Evolutionary conservation across 2,888 invertebrate genomes (phyloP).

Genomic region (Oxyscelio sp.): DNA sequence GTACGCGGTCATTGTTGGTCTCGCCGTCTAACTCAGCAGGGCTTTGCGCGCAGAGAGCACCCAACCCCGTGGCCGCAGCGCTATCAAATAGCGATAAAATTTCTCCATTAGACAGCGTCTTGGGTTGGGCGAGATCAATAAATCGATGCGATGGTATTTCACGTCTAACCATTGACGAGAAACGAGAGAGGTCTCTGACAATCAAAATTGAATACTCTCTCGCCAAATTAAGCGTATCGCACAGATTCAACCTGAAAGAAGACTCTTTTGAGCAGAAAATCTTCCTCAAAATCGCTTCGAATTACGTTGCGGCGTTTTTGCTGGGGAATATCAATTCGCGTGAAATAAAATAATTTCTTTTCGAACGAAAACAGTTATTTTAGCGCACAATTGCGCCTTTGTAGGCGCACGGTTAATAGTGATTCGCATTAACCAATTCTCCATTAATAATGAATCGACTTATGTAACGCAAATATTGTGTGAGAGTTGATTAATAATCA

Average conservation of each 20-base stretch:
- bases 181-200: slow-evolving; percentile 30
- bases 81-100: slow-evolving; percentile 61
- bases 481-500: slow-evolving; percentile 34
- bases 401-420: slow-evolving; percentile 6
- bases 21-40: slow-evolving; percentile 10
- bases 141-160: slow-evolving; percentile 48
- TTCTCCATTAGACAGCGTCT: slow-evolving; percentile 48
- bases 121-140: slow-evolving; percentile 41
- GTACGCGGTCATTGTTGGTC: slow-evolving; percentile 35
- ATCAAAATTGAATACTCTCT: slow-evolving; percentile 50
- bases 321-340: not conserved
- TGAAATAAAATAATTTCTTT: too few species aligned
- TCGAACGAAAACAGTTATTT: slow-evolving; percentile 13
- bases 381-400: not conserved
- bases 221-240: slow-evolving; percentile 51
- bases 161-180: slow-evolving; percentile 31
- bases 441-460: slow-evolving; percentile 45
- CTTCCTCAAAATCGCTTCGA: too few species aligned
- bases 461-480: slow-evolving; percentile 34
- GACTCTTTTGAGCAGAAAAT: too few species aligned
- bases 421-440: slow-evolving; percentile 22
- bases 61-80: slow-evolving; percentile 10
- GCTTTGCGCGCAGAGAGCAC: slow-evolving; percentile 1
- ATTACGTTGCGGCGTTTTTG: not conserved
- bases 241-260: not conserved